Evolutionary conservation across 2,797 vertebrate species (phyloP).

Genomic region (Sebastes oblongus): DNA sequence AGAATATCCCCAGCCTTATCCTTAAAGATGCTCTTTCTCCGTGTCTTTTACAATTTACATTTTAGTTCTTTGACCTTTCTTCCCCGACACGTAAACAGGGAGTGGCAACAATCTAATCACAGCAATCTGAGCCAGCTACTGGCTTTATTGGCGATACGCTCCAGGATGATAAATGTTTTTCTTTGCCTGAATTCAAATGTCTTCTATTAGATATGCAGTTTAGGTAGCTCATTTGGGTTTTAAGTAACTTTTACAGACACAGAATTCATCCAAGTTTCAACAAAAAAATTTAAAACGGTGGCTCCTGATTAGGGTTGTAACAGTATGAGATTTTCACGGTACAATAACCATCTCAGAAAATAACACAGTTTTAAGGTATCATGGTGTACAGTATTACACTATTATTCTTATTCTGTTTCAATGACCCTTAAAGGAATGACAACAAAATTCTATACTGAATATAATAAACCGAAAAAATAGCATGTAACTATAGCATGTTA

Average conservation of each 20-base stretch:
- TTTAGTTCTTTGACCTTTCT: background rate
- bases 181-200: slow-evolving; percentile 4
- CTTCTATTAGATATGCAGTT: background rate
- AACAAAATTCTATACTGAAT: too few species aligned
- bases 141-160: background rate
- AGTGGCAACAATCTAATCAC: background rate
- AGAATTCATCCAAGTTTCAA: background rate
- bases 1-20: background rate
- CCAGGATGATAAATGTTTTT: background rate
- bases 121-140: slow-evolving; percentile 5
- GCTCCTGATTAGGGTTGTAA: background rate
- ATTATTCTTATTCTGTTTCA: too few species aligned
- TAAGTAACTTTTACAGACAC: background rate
- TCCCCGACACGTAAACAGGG: background rate
- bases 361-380: too few species aligned
- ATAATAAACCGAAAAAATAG: too few species aligned
- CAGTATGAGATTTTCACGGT: too few species aligned
- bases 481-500: too few species aligned
- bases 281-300: background rate
- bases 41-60: background rate
- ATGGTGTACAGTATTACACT: too few species aligned
- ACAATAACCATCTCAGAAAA: too few species aligned
- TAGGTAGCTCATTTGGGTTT: background rate
- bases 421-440: too few species aligned
- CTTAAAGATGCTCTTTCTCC: background rate